These are phyloP conservation scores for Heterohyrax brucei DNA, from an alignment of 2,797 vertebrate genomes.

Conservation along the genomic window DNA sequence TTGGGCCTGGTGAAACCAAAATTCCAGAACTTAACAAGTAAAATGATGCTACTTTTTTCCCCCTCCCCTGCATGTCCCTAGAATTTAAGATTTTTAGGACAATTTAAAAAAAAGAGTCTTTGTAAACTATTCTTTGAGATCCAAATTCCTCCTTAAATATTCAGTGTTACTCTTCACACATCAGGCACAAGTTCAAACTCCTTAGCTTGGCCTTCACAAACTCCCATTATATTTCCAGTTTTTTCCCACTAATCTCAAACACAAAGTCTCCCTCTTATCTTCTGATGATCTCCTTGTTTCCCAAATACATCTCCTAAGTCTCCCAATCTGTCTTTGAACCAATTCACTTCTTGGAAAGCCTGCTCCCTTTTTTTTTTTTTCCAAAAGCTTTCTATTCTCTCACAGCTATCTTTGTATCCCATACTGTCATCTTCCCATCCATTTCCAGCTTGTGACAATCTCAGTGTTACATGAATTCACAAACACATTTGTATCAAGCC, in stretches of 20 bases:
- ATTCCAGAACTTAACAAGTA: slow-evolving; percentile 67
- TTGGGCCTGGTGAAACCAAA: slow-evolving; percentile 93
- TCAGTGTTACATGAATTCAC: neutral
- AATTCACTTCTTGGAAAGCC: neutral
- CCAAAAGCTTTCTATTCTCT: neutral
- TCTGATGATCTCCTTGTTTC: neutral
- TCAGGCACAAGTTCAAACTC: neutral
- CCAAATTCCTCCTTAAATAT: neutral
- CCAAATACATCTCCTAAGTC: neutral
- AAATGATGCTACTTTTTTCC: neutral
- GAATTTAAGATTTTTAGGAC: slow-evolving; percentile 33
- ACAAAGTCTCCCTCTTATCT: neutral
- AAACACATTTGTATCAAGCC: neutral
- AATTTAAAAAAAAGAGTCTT: neutral
- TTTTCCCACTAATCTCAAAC: neutral
- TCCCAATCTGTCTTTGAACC: neutral
- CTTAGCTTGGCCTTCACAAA: neutral
- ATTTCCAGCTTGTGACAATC: neutral
- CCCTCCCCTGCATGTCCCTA: neutral
- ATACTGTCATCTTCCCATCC: neutral
- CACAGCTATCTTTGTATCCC: neutral
- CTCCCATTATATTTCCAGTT: neutral
- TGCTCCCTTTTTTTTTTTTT: neutral
- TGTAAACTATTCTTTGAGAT: neutral
- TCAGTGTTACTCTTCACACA: neutral